Evolutionary conservation across 2,113 vertebrate genomes (phyloP).

Genomic region (Xiphophorus hellerii): DNA sequence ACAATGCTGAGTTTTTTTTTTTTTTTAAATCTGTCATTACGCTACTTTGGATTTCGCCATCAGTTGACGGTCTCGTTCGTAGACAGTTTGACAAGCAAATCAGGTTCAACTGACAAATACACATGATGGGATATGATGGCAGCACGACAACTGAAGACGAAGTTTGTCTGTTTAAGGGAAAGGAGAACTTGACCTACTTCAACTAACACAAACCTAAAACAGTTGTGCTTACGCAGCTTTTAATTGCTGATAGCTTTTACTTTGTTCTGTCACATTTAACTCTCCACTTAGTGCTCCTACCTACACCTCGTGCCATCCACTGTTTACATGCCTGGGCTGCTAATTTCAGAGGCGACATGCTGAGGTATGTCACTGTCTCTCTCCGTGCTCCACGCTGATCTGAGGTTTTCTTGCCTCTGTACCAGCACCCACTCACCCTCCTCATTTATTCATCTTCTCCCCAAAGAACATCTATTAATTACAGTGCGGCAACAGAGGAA

Average conservation of each 20-base stretch:
- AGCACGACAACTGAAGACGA: not conserved
- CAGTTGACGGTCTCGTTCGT: not conserved
- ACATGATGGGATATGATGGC: no score
- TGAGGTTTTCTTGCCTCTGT: not conserved
- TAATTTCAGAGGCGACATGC: slow-evolving; percentile 16
- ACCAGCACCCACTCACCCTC: not conserved
- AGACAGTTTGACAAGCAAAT: not conserved
- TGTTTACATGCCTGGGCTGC: slow-evolving; percentile 5
- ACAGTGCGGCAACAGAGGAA: slow-evolving; percentile 37
- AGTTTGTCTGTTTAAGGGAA: not conserved
- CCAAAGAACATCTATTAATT: slow-evolving; percentile 57
- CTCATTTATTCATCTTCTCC: slow-evolving; percentile 7
- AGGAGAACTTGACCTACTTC: not conserved
- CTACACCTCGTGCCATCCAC: slow-evolving; percentile 48
- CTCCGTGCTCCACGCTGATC: not conserved
- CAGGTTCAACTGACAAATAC: no score
- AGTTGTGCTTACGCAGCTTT: not conserved
- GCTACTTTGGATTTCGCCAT: not conserved
- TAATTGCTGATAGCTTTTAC: slow-evolving; percentile 9
- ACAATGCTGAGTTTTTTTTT: no score
- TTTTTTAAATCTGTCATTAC: not conserved
- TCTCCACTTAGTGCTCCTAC: slow-evolving; percentile 21
- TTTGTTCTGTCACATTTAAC: slow-evolving; percentile 37
- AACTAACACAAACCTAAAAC: not conserved
- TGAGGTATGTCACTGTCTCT: not conserved